Evolutionary conservation across 1,140 invertebrate genomes (phyloP), one percentile per base, ranked within the genome.

Genomic region (Pseudomyrmex cubaensis): DNA sequence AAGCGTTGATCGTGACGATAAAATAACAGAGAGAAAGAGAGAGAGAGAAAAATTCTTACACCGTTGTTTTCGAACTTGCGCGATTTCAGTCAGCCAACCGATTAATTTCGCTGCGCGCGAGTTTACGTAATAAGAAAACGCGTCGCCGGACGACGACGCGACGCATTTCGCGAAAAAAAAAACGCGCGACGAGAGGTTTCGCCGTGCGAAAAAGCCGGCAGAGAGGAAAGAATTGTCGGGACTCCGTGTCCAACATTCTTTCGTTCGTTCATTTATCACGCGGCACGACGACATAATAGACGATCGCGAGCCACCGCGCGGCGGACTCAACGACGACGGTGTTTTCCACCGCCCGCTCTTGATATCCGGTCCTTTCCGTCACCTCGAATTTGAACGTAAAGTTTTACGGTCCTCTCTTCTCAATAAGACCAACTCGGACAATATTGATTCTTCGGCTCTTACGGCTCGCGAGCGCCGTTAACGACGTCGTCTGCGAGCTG

Each of bases 241-340:
- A 85, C 56, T 56, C 35, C 35, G 35, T 35, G 35, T 63, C 83
- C 64, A 67, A 82, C 66, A 52, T 82, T 85, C 80, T 74, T 73
- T 66, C 83, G 63, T 66, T 67, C 61, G 57, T 46, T 84, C 87
- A 88, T 88, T 88, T 87, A 77, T 88, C 87, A 88, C 73, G n/a
- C 50, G 66, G 66, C 82, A 35, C 83, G 83, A 87, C 82, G 76
- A 82, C 76, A 54, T 67, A 76, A 86, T 86, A 35, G 73, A 74
- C 76, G 75, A 67, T 59, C 35, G 64, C 46, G 48, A 61, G 12
- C 17, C 17, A 83, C 64, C 56, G 46, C 10, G 46, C 10, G 5
- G 35, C 35, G 25, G 44, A n/a, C 57, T 44, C 67, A 52, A 22
- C 46, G 66, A 67, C 54, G 44, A 15, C 20, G 76, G 86, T 87